A percentile compares a stretch with the other conserved stretches of the same genome.
Conservation (phyloP, 1,140 invertebrate genomes). For the Drosophila ohnishii region DNA sequence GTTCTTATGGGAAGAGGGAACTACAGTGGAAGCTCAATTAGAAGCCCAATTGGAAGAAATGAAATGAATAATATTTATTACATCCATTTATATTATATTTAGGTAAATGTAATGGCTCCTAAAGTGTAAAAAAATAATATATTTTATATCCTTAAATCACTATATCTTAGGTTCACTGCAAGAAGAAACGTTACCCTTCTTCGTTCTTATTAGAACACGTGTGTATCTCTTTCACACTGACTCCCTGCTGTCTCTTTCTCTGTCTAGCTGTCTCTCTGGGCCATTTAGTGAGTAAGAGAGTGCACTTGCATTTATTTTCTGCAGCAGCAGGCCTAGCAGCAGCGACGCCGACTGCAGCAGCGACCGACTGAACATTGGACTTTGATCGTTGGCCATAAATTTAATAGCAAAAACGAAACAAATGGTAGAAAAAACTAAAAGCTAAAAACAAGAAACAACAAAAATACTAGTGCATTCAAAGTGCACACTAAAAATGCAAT, state of each 20-base stretch:
- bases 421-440: conserved; percentile 44
- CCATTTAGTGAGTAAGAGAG: conserved; percentile 1
- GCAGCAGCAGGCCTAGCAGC: conserved; percentile 26
- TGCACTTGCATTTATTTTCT: conserved; percentile 26
- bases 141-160: background rate
- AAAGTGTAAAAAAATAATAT: background rate
- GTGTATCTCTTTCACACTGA: conserved; percentile 7
- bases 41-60: background rate
- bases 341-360: conserved; percentile 11
- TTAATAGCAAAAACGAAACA: conserved; percentile 66
- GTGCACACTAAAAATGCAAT: conserved; percentile 40
- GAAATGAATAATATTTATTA: background rate
- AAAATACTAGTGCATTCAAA: conserved; percentile 29
- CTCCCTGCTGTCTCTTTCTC: conserved; percentile 1
- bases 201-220: conserved; percentile 30
- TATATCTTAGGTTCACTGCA: background rate
- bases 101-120: too few relatives aligned
- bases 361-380: conserved; percentile 77
- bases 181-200: conserved; percentile 3
- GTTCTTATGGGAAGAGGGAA: too few relatives aligned
- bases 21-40: too few relatives aligned
- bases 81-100: background rate
- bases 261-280: background rate
- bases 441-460: conserved; percentile 55
- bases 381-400: conserved; percentile 79